A percentile compares a stretch with the other conserved stretches of the same genome.
phyloP scores from a whole-genome alignment of 2,888 invertebrate species.

The Eurytoma adleriae region DNA sequence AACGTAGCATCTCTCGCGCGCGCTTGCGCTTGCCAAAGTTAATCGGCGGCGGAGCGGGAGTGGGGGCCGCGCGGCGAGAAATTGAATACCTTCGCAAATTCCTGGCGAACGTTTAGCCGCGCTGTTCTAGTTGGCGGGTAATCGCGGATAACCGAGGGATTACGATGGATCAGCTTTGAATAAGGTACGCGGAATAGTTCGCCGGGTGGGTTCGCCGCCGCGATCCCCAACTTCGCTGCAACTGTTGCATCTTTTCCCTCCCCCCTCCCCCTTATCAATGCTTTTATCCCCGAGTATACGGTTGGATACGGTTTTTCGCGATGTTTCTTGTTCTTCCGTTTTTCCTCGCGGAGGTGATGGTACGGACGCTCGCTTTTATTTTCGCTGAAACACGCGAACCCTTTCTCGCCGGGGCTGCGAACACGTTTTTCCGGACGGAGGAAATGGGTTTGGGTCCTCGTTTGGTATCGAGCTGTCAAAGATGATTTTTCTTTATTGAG shows the following conservation, averaged over 20 bases:
- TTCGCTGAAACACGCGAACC: too few relatives aligned
- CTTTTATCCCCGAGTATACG: too few relatives aligned
- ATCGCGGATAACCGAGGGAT: slow-evolving; percentile 56
- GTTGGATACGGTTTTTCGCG: too few relatives aligned
- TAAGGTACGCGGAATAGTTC: slow-evolving; percentile 47
- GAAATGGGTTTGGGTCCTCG: too few relatives aligned
- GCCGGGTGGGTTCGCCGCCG: background rate
- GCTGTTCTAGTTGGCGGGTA: slow-evolving; percentile 50
- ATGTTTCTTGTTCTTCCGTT: too few relatives aligned
- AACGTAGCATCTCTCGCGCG: slow-evolving; percentile 38
- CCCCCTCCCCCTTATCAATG: too few relatives aligned
- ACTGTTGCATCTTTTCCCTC: background rate
- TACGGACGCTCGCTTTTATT: too few relatives aligned
- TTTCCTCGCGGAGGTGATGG: too few relatives aligned
- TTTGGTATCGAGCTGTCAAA: too few relatives aligned
- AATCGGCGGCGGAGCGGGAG: slow-evolving; percentile 19
- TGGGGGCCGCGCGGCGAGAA: background rate
- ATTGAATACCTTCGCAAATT: slow-evolving; percentile 48
- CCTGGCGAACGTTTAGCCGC: slow-evolving; percentile 41
- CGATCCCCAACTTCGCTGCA: slow-evolving; percentile 2
- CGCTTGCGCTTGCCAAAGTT: slow-evolving; percentile 41
- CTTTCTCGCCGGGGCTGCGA: too few relatives aligned
- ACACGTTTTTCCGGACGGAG: too few relatives aligned
- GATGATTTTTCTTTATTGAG: too few relatives aligned
- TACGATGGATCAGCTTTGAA: slow-evolving; percentile 56